Conservation (phyloP, 2,888 invertebrate species). For the Agrotis segetum region DNA sequence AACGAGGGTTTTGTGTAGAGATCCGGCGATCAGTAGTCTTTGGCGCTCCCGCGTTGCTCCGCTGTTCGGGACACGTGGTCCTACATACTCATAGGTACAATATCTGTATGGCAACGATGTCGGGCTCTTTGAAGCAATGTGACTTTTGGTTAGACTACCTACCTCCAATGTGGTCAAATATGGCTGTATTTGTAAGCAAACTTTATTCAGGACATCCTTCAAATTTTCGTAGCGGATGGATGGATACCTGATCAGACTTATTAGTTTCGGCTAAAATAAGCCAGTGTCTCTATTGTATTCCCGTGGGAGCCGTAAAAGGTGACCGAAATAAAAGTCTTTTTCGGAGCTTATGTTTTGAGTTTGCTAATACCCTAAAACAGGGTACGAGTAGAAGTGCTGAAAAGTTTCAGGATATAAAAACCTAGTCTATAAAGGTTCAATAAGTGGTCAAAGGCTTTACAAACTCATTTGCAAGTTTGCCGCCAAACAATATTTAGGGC, state of each 20-base stretch:
- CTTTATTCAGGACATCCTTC: too few species aligned
- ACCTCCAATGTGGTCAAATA: neutral
- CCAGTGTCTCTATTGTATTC: neutral
- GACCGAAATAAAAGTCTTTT: neutral
- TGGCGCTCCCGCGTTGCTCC: constrained; percentile 29
- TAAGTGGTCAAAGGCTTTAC: constrained; percentile 12
- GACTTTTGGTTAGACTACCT: constrained; percentile 2
- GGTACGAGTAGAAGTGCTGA: neutral
- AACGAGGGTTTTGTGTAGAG: constrained; percentile 62
- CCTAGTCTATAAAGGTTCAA: constrained; percentile 5
- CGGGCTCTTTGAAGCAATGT: constrained; percentile 11
- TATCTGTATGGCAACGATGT: constrained; percentile 5
- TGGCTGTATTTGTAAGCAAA: neutral
- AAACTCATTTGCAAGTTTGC: constrained; percentile 19
- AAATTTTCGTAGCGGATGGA: neutral
- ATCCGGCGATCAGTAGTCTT: constrained; percentile 62
- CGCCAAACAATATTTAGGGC: constrained; percentile 26
- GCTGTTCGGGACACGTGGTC: constrained; percentile 39
- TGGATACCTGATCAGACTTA: neutral
- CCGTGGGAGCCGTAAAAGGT: neutral
- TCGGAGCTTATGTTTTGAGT: neutral
- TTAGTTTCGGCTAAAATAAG: neutral
- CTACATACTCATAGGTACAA: constrained; percentile 15
- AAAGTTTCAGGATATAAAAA: constrained; percentile 20
- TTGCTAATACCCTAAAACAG: neutral